Evolutionary conservation across 2,113 vertebrate genomes (phyloP).

Genomic region (Hemiprocne comata): DNA sequence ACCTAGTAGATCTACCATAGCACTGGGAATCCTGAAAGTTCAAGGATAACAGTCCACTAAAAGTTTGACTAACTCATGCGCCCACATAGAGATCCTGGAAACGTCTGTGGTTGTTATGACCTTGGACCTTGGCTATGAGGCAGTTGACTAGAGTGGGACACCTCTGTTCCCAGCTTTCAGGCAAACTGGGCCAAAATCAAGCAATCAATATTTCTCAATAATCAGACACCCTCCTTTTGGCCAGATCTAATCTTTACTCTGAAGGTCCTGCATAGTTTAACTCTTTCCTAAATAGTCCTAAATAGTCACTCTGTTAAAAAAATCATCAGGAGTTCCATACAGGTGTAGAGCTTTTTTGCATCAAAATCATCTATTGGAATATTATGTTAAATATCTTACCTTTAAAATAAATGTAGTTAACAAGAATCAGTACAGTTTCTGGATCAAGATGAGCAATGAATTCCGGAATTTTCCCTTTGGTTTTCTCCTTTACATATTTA

Average conservation of each 20-base stretch:
- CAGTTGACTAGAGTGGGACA: background rate
- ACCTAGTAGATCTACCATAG: background rate
- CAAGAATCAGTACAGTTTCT: constrained; percentile 80
- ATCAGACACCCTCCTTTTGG: background rate
- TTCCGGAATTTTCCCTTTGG: constrained; percentile 79
- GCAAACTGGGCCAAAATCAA: background rate
- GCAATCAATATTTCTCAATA: background rate
- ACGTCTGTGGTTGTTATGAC: background rate
- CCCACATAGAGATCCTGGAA: background rate
- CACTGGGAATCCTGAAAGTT: background rate
- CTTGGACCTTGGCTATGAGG: background rate
- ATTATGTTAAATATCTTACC: constrained; percentile 60
- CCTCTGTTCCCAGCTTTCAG: background rate
- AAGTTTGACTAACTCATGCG: background rate
- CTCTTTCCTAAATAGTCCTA: background rate
- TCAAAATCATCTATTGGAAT: background rate
- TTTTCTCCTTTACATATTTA: constrained; percentile 77
- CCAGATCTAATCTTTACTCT: background rate
- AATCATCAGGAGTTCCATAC: background rate
- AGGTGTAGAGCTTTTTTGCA: background rate
- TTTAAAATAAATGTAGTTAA: constrained; percentile 86
- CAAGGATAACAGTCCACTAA: background rate
- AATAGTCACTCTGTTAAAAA: background rate
- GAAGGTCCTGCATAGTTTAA: background rate
- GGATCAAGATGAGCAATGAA: constrained; percentile 75